Evolutionary conservation across 2,113 vertebrate genomes (phyloP), one percentile per base, ranked within the genome.

Genomic region (Stegostoma tigrinum): DNA sequence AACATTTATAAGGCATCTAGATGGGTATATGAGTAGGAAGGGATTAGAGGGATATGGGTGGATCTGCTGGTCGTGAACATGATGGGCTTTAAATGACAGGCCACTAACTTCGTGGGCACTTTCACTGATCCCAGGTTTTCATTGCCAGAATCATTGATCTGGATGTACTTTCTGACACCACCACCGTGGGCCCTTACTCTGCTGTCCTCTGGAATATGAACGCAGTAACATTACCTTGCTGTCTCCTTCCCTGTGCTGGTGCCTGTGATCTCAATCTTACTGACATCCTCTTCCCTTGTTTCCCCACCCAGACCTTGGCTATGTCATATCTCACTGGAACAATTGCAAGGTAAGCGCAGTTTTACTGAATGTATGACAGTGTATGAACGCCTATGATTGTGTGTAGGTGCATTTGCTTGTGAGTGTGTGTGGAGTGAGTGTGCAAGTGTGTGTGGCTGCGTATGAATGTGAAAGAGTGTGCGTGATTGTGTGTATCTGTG

Each of bases 241-340:
- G 10, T 15, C 14, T 12, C 34, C 2, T 38, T 38, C 78, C 14
- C 78, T 38, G 34, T 38, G 34, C n/a, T 80, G 24, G 34, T 14
- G 15, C 14, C 42, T 2, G 23, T 52, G 85, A 24, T 87, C 38
- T 85, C 5, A 10, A 30, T 55, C 24, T 27, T 14, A 80, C 78
- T 80, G 78, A 80, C 15, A 14, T 55, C 19, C 14, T 85, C 27
- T 2, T 2, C 52, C 24, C 38, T 19, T 96, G 89, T 96, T 96
- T 96, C 34, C 96, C 96, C 78, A 38, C 48, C 3, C 97, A 99
- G 99, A 99, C 99, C 0, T 95, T 99, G 27, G 98, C 98, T 96
- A 97, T 99, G 98, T 98, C 98, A 95, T 98, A 98, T 96, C 98
- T 99, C 98, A 97, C 98, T 0, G 99, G 99, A 96, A 97, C 98